Base-by-base conservation (phyloP, 2,797 vertebrate genomes). In the Danio choprae region DNA sequence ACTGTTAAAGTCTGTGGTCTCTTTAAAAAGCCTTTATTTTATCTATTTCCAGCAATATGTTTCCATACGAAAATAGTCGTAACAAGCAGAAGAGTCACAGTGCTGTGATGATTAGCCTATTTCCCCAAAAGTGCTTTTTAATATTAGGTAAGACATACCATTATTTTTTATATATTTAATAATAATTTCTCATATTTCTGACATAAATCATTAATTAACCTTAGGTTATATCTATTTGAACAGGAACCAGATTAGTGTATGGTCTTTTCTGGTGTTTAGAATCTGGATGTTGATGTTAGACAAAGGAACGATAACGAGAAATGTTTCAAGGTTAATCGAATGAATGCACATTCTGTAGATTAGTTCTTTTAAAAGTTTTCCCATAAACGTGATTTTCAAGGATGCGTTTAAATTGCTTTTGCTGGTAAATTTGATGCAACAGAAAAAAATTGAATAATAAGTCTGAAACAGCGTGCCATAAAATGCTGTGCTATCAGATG, bases 1-100 rank as follows among this genome's bases (percentile, higher is more conserved):
- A 70, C 65, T 60, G 8, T 70, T 78, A 29, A 70, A 62, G 29
- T 50, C 3, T 48, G 56, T 41, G 29, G 65, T 70, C 36, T 62
- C 36, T 73, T 70, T 48, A 70, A 78, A 70, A 36, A 15, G 22
- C 38, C 13, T 7, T 29, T 29, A 65, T 65, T 56, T 76, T 0
- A 76, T 55, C 40, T n/a, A 50, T 74, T 65, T 64, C 48, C 48
- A 75, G 60, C 8, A 40, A 53, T 16, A 44, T 62, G 13, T 65
- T 77, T 46, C 51, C 40, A 56, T 46, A 67, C 51, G 7, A 46
- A 56, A 67, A 46, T 56, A 36, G 62, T 67, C 16, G 0, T 67
- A 58, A 44, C 62, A 76, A 65, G 59, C n/a, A 64, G 53, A 48
- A 77, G 7, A n/a, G 20, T 69, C 7, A 40, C 7, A 77, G 55